A percentile compares a stretch with the other conserved stretches of the same genome.
Evolutionary conservation across 1,140 invertebrate genomes (phyloP).

Genomic region (Drosophila carrolli): DNA sequence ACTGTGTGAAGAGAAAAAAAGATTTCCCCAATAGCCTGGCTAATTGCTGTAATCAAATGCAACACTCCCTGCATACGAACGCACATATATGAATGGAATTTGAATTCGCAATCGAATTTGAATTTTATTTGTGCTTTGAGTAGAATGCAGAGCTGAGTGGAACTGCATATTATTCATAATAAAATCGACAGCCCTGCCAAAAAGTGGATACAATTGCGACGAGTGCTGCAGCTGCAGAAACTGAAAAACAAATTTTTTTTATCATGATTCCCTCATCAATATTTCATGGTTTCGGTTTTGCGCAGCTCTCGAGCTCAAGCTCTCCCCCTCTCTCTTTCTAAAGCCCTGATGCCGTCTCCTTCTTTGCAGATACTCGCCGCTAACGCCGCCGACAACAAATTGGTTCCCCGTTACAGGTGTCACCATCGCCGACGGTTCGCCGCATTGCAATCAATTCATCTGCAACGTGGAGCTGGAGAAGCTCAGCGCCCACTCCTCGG

Average conservation of each 20-base stretch:
- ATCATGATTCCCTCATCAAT: slow-evolving; percentile 74
- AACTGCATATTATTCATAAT: slow-evolving; percentile 71
- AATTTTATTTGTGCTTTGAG: slow-evolving; percentile 39
- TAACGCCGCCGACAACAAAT: slow-evolving; percentile 83
- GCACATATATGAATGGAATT: slow-evolving; percentile 19
- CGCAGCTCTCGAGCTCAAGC: slow-evolving; percentile 63
- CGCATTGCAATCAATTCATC: slow-evolving; percentile 86
- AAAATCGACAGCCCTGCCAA: slow-evolving; percentile 41
- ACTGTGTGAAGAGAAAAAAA: not conserved
- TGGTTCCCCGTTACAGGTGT: slow-evolving; percentile 86
- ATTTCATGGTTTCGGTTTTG: slow-evolving; percentile 77
- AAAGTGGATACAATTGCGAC: slow-evolving; percentile 52
- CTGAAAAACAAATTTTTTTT: slow-evolving; percentile 55
- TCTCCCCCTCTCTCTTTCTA: slow-evolving; percentile 10
- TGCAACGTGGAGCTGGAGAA: slow-evolving; percentile 86
- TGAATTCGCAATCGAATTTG: slow-evolving; percentile 59
- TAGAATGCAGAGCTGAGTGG: slow-evolving; percentile 35
- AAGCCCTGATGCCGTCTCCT: slow-evolving; percentile 6
- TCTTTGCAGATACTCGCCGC: slow-evolving; percentile 82
- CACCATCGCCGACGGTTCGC: slow-evolving; percentile 91
- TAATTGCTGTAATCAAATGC: slow-evolving; percentile 58
- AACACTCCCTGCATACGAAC: slow-evolving; percentile 11
- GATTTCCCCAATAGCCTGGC: not conserved
- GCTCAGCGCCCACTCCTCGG: slow-evolving; percentile 85
- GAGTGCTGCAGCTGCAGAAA: slow-evolving; percentile 58